Evolutionary conservation across 2,888 invertebrate species (phyloP), one percentile per base, ranked within the genome.

Genomic region (Cerceris rybyensis): DNA sequence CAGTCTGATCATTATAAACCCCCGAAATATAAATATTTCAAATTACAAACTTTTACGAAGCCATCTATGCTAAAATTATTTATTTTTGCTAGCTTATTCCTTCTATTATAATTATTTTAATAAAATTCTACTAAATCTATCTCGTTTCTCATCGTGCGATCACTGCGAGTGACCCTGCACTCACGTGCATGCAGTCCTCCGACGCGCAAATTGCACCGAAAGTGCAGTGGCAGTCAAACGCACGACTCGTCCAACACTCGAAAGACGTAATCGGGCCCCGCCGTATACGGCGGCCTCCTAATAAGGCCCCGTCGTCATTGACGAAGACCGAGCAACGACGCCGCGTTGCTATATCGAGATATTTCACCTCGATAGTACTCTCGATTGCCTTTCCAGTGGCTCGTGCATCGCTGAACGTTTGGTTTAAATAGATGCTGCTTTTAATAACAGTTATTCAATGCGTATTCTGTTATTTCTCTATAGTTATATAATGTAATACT

Each of bases 231-330:
- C 43, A 63, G 7, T 71, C 28, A n/a, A 54, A 28, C 55, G 46
- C 16, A 28, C 1, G 54, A 7, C 46, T 59, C n/a, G 57, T 52
- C 43, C 11, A 50, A 39, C 72, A 57, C 63, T 71, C 70, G 68
- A 65, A 66, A 69, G 68, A 75, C 72, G 73, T 78, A 72, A 84
- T 78, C 76, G 75, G 39, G 28, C 41, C 70, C 65, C 59, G 50
- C 75, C 78, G 70, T 81, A 80, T 78, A 83, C 74, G 81, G 78
- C 17, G 17, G 57, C 59, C 64, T 52, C 82, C 78, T 68, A 78
- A 85, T 83, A 86, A 81, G 85, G 86, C 82, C 78, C 73, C 77
- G 80, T 79, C 73, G 79, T 77, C 81, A 86, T 86, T 85, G 83
- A 84, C 80, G 82, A 82, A 70, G 78, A 75, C 50, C 63, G 49